Evolutionary conservation across 2,113 vertebrate genomes (phyloP).

Genomic region (Gulo gulo): DNA sequence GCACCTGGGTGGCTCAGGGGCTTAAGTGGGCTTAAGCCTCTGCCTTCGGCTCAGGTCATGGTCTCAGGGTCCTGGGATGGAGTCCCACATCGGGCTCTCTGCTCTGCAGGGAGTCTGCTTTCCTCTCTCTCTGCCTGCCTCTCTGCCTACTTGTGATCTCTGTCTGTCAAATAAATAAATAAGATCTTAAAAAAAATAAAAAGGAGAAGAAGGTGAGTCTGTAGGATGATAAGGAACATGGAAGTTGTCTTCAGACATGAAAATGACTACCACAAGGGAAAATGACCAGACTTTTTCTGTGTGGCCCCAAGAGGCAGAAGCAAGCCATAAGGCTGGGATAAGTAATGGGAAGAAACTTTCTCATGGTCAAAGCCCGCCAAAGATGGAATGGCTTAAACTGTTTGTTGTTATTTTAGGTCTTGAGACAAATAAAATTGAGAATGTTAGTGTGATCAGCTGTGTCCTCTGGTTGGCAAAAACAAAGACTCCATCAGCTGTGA

Average conservation of each 20-base stretch:
- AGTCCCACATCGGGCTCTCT: no score
- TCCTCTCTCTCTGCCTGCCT: no score
- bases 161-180: no score
- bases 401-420: background rate
- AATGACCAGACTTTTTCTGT: background rate
- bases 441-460: background rate
- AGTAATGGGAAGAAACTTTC: background rate
- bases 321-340: background rate
- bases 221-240: background rate
- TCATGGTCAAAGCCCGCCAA: background rate
- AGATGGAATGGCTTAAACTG: background rate
- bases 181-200: no score
- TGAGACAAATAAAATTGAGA: background rate
- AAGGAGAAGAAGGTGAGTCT: background rate
- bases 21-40: no score
- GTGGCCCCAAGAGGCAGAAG: background rate
- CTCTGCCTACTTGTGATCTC: no score
- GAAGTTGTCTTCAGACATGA: background rate
- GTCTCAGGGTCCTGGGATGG: no score
- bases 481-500: background rate
- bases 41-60: no score
- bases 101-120: no score
- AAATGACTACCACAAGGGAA: background rate
- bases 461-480: background rate
- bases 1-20: no score